These are phyloP conservation scores for Terrapene triunguis DNA, from an alignment of 2,113 vertebrate species.

Conservation along the genomic window DNA sequence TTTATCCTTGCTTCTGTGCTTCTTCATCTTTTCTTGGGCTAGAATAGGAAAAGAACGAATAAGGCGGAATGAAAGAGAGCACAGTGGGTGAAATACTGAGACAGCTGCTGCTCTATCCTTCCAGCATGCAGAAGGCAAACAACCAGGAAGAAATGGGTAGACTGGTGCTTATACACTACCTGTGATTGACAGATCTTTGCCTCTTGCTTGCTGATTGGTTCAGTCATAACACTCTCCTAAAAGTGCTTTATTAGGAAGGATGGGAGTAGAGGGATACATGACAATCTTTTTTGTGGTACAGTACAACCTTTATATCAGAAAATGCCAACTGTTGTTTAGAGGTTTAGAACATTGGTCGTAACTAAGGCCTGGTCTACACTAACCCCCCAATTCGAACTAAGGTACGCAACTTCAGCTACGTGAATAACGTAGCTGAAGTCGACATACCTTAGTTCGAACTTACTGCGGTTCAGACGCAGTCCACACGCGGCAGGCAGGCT, in stretches of 20 bases:
- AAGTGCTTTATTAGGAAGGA: background rate
- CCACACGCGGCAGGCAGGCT: too few relatives aligned
- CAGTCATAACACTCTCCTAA: background rate
- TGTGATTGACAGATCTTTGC: background rate
- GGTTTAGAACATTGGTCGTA: background rate
- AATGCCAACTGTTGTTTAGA: background rate
- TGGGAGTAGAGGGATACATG: background rate
- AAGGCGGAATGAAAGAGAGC: background rate
- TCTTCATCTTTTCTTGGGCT: background rate
- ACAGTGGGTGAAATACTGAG: background rate
- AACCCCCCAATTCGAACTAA: too few relatives aligned
- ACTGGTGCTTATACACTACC: background rate
- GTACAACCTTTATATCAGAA: background rate
- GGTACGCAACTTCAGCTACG: too few relatives aligned
- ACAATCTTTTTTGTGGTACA: background rate
- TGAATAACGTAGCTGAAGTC: too few relatives aligned
- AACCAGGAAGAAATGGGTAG: background rate
- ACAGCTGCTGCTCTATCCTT: background rate
- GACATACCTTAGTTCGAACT: too few relatives aligned
- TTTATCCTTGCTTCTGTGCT: background rate
- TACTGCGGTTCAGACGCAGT: too few relatives aligned
- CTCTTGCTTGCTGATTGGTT: background rate
- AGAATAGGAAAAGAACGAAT: background rate
- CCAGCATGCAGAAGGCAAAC: background rate
- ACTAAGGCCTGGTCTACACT: too few relatives aligned